Evolutionary conservation across 2,797 vertebrate species (phyloP).

Genomic region (Pseudotriccus pelzelni): DNA sequence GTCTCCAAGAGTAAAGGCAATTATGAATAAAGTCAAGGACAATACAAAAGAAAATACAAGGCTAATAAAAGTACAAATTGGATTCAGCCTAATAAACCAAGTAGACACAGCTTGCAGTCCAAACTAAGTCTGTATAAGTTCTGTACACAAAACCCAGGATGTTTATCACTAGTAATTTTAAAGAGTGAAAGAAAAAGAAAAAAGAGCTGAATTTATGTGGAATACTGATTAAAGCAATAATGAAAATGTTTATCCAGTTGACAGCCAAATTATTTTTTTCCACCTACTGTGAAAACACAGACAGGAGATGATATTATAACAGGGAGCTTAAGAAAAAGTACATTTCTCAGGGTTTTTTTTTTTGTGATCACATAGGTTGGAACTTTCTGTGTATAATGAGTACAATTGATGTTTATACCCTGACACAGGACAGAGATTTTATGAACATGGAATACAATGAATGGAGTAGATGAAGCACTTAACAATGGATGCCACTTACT

Average conservation of each 20-base stretch:
- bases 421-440: background rate
- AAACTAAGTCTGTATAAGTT: background rate
- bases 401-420: background rate
- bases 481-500: background rate
- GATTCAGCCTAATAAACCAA: background rate
- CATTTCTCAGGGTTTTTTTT: background rate
- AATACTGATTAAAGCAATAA: background rate
- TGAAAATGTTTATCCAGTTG: background rate
- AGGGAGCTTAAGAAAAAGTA: background rate
- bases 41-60: background rate
- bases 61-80: background rate
- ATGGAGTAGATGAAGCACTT: accelerated
- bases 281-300: background rate
- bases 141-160: background rate
- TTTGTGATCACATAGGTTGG: background rate
- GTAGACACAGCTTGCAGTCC: background rate
- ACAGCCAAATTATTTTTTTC: background rate
- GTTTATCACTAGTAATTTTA: background rate
- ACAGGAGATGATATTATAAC: background rate
- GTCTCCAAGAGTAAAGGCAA: background rate
- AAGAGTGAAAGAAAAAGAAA: background rate
- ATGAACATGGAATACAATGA: accelerated
- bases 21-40: background rate
- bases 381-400: background rate
- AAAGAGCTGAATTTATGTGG: background rate